phyloP scores from a whole-genome alignment of 2,797 vertebrate genomes.

The Semaprochilodus insignis region DNA sequence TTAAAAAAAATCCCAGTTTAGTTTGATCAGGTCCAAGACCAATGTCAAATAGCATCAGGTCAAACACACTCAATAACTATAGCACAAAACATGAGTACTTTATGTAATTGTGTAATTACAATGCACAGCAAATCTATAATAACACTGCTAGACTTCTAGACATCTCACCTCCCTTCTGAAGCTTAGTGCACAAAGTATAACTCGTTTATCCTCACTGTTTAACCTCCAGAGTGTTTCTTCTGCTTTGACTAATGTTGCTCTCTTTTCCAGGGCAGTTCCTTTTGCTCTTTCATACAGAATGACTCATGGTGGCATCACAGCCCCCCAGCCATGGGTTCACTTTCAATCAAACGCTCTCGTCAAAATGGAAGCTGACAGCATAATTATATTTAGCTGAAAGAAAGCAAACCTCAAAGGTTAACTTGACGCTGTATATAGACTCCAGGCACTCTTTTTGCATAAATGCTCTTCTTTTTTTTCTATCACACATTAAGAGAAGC shows the following conservation, averaged over 20 bases:
- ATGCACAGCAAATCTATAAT: not conserved
- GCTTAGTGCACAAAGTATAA: not conserved
- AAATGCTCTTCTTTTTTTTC: not conserved
- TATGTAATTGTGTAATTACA: too few relatives aligned
- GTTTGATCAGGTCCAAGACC: too few relatives aligned
- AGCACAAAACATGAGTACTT: too few relatives aligned
- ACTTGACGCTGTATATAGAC: not conserved
- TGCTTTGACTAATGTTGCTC: not conserved
- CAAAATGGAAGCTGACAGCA: conserved; percentile 39
- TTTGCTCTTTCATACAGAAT: conserved; percentile 24
- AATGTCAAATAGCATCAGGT: too few relatives aligned
- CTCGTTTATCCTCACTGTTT: not conserved
- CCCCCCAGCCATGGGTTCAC: conserved; percentile 30
- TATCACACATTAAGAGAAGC: not conserved
- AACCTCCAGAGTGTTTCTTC: not conserved
- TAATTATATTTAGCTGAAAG: conserved; percentile 36
- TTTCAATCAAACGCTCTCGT: conserved; percentile 40
- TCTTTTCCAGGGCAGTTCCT: conserved; percentile 34
- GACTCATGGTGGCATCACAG: conserved; percentile 43
- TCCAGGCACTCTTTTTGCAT: not conserved
- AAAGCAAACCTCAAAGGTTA: conserved; percentile 23
- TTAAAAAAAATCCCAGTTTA: too few relatives aligned
- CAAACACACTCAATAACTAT: too few relatives aligned
- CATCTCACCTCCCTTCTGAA: not conserved
- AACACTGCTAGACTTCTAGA: not conserved